Evolutionary conservation across 92 coral and sea anemone species (phyloP).

Genomic region (Phymanthus crucifer): DNA sequence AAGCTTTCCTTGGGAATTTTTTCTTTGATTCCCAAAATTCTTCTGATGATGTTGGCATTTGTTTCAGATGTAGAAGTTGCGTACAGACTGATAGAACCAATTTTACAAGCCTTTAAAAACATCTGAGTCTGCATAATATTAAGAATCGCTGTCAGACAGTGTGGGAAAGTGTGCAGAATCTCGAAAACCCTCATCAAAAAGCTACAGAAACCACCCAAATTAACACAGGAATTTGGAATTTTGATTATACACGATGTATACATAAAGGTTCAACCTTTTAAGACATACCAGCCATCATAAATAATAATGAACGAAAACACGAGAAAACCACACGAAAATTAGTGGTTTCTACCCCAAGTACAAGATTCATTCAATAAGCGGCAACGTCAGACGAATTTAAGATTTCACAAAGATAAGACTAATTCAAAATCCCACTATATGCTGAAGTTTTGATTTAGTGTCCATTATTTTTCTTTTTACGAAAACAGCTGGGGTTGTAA

Average conservation of each 20-base stretch:
- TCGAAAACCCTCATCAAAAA: not conserved
- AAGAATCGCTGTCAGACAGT: not conserved
- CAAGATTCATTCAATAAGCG: slow-evolving; percentile 5
- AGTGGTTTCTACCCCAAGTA: slow-evolving; percentile 2
- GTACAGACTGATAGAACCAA: too few species aligned
- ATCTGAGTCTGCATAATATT: too few species aligned
- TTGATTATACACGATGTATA: not conserved
- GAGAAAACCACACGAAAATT: slow-evolving; percentile 11
- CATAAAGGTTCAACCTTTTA: not conserved
- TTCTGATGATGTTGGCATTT: too few species aligned
- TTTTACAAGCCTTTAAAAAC: too few species aligned
- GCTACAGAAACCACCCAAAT: not conserved
- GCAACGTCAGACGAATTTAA: not conserved
- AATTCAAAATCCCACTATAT: not conserved
- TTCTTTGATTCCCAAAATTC: too few species aligned
- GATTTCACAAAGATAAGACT: slow-evolving; percentile 2
- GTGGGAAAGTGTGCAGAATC: not conserved
- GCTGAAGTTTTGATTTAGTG: slow-evolving; percentile 10
- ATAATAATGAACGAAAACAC: not conserved
- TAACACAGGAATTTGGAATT: not conserved
- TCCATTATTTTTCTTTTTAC: not conserved
- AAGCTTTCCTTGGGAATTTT: too few species aligned
- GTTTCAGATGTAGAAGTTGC: too few species aligned
- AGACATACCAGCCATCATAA: not conserved
- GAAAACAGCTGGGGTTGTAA: not conserved